These are phyloP conservation scores for Sapajus apella DNA, from an alignment of 2,113 vertebrate genomes.

Conservation along the genomic window DNA sequence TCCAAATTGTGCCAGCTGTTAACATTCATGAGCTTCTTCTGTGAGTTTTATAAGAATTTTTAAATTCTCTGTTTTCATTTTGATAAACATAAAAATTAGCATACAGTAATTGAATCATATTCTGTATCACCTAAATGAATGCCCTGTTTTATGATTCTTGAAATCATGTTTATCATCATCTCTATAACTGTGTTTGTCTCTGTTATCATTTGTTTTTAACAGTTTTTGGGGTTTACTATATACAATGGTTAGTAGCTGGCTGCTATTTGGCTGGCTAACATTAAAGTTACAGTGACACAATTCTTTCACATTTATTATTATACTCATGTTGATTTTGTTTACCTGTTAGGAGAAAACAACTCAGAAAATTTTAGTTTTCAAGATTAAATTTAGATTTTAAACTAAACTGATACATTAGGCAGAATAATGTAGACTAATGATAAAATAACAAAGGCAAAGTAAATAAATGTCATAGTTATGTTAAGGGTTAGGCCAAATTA, in stretches of 20 bases:
- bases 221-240: neutral
- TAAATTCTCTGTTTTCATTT: conserved; percentile 8
- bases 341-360: neutral
- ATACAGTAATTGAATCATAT: neutral
- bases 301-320: neutral
- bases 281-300: neutral
- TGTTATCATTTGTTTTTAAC: neutral
- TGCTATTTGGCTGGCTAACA: neutral
- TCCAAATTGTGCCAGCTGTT: neutral
- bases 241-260: neutral
- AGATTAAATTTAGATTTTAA: neutral
- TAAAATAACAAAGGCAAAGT: neutral
- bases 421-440: neutral
- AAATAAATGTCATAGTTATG: neutral
- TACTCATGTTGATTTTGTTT: neutral
- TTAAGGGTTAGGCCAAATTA: neutral
- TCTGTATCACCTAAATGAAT: neutral
- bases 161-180: neutral
- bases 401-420: neutral
- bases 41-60: conserved; percentile 9
- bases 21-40: neutral
- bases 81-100: neutral
- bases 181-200: neutral
- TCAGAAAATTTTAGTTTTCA: neutral
- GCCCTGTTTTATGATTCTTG: neutral